Percentiles rank a stretch among this genome's conserved stretches.
Conservation (phyloP, 2,113 vertebrate genomes). For the Blennius ocellaris region DNA sequence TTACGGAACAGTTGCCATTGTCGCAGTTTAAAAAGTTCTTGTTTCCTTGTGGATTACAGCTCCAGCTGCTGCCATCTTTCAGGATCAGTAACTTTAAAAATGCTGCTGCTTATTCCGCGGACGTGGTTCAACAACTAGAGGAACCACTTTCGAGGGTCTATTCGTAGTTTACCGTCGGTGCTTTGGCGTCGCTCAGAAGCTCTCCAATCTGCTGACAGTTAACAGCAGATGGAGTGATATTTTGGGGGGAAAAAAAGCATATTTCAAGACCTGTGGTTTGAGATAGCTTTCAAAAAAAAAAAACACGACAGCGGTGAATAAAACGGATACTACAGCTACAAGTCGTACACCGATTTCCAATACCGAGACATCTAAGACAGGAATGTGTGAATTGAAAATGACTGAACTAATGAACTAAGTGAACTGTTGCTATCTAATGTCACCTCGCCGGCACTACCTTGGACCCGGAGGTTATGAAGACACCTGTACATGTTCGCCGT, state of each 20-base stretch:
- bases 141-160: no score
- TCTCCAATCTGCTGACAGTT: no score
- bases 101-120: no score
- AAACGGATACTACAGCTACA: slow-evolving; percentile 8
- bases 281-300: slow-evolving; percentile 4
- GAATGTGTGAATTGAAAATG: background rate
- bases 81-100: background rate
- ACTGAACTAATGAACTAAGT: background rate
- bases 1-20: no score
- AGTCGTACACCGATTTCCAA: slow-evolving; percentile 13
- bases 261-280: background rate
- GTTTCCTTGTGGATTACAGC: slow-evolving; percentile 11
- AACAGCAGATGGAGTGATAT: slow-evolving; percentile 9
- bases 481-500: background rate
- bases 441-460: no score
- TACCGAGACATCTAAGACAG: background rate
- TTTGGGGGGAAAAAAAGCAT: background rate
- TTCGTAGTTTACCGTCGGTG: no score
- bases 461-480: slow-evolving; percentile 9
- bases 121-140: no score
- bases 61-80: background rate
- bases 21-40: no score
- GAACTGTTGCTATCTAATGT: background rate
- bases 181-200: no score
- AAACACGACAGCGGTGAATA: background rate